Percentiles rank a stretch among this genome's conserved stretches.
These are phyloP conservation scores for Trachemys scripta DNA, from an alignment of 2,113 vertebrate genomes.

Conservation along the genomic window DNA sequence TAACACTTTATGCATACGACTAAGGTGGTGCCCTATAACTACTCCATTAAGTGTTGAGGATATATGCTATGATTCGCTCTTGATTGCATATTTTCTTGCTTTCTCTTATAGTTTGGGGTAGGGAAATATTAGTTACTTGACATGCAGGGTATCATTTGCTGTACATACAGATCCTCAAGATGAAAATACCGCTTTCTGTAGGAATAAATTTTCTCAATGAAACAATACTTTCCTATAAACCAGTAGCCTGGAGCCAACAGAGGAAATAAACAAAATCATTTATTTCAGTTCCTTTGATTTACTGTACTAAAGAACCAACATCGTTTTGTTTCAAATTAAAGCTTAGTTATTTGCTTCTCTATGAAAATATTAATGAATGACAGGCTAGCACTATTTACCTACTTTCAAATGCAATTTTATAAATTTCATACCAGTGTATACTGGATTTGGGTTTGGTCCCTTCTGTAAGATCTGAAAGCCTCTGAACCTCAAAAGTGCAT, in stretches of 20 bases:
- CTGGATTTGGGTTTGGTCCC: not conserved
- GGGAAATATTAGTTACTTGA: slow-evolving; percentile 2
- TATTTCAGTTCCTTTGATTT: slow-evolving; percentile 27
- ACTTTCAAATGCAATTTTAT: slow-evolving; percentile 8
- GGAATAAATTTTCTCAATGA: slow-evolving; percentile 23
- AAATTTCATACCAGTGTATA: slow-evolving; percentile 15
- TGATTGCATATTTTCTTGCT: not conserved
- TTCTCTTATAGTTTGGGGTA: not conserved
- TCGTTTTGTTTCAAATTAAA: slow-evolving; percentile 17
- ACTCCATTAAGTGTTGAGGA: slow-evolving; percentile 8
- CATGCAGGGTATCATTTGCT: not conserved
- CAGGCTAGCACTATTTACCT: not conserved
- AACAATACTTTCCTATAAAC: slow-evolving; percentile 28
- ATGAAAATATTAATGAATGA: slow-evolving; percentile 61
- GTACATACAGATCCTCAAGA: slow-evolving; percentile 25
- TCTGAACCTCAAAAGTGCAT: not conserved
- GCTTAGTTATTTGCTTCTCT: slow-evolving; percentile 41
- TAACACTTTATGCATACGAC: not conserved
- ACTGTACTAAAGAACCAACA: slow-evolving; percentile 17
- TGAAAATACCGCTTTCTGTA: slow-evolving; percentile 16
- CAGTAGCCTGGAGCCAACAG: not conserved
- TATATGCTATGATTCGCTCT: not conserved
- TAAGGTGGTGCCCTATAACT: not conserved
- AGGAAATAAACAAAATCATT: slow-evolving; percentile 48
- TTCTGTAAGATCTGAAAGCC: not conserved